Evolutionary conservation across 1,140 invertebrate species (phyloP).

Genomic region (Pachyrhynchus sulphureomaculatus): DNA sequence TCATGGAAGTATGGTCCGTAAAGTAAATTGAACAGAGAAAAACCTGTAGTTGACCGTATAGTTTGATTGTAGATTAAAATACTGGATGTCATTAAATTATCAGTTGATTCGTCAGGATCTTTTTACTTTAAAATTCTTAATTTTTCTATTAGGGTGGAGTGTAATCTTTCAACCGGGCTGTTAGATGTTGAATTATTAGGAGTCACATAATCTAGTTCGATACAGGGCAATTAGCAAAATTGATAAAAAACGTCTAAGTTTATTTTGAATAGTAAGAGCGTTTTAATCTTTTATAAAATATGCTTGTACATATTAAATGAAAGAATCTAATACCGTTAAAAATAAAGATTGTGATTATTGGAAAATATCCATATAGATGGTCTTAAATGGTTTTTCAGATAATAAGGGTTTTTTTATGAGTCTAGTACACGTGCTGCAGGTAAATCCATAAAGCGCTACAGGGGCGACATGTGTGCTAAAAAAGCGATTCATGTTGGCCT

Average conservation of each 20-base stretch:
- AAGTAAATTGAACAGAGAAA: conserved; percentile 9
- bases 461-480: no score
- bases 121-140: no score
- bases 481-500: no score
- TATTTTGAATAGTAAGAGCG: conserved; percentile 29
- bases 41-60: conserved; percentile 30
- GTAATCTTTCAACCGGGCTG: conserved; percentile 33
- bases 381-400: conserved; percentile 33
- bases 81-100: conserved; percentile 17
- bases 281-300: conserved; percentile 26
- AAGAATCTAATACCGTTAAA: conserved; percentile 40
- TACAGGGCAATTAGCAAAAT: conserved; percentile 32
- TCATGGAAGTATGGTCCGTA: no score
- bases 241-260: conserved; percentile 36
- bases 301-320: conserved; percentile 39
- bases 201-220: conserved; percentile 32
- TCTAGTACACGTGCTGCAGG: no score
- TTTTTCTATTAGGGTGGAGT: conserved; percentile 34
- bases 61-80: conserved; percentile 33
- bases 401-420: no score
- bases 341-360: conserved; percentile 25
- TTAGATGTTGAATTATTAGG: conserved; percentile 33
- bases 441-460: no score
- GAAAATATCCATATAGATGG: conserved; percentile 37
- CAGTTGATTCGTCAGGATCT: conserved; percentile 14